A percentile compares a stretch with the other conserved stretches of the same genome.
phyloP scores from a whole-genome alignment of 1,140 invertebrate species.

The Drosophila rhopaloa region DNA sequence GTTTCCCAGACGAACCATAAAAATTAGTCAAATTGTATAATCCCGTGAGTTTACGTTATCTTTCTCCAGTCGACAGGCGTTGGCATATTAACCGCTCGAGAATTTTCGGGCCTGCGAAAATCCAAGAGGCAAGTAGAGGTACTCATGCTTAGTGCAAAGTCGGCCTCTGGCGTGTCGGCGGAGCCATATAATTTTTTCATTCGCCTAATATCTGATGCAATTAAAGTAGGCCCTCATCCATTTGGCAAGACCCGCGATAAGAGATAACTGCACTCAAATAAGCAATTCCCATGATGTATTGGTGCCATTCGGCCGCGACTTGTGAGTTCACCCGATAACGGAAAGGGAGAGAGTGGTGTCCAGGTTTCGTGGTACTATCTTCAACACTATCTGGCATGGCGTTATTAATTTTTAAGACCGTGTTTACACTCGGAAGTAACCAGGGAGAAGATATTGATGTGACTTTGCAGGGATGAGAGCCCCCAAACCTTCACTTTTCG shows the following conservation, averaged over 20 bases:
- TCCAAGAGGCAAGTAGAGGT: not conserved
- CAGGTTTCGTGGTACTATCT: conserved; percentile 25
- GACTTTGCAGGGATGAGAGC: not conserved
- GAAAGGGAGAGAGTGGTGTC: conserved; percentile 14
- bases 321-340: conserved; percentile 35
- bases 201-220: conserved; percentile 55
- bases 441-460: not conserved
- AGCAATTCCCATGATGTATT: conserved; percentile 32
- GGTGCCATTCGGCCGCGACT: conserved; percentile 10
- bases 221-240: conserved; percentile 52
- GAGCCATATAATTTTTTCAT: conserved; percentile 55
- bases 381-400: conserved; percentile 19
- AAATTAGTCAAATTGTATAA: conserved; percentile 36
- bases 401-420: conserved; percentile 7
- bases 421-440: conserved; percentile 11
- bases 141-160: conserved; percentile 59
- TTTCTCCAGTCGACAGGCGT: conserved; percentile 15
- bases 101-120: conserved; percentile 25
- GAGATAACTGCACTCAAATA: conserved; percentile 45
- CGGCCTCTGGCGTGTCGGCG: conserved; percentile 27
- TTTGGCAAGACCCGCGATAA: conserved; percentile 44
- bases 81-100: conserved; percentile 37
- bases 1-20: conserved; percentile 31
- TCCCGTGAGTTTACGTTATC: conserved; percentile 31
- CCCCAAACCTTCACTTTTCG: too few species aligned